A percentile compares a stretch with the other conserved stretches of the same genome.
phyloP scores from a whole-genome alignment of 2,113 vertebrate genomes.

The Cygnus atratus region DNA sequence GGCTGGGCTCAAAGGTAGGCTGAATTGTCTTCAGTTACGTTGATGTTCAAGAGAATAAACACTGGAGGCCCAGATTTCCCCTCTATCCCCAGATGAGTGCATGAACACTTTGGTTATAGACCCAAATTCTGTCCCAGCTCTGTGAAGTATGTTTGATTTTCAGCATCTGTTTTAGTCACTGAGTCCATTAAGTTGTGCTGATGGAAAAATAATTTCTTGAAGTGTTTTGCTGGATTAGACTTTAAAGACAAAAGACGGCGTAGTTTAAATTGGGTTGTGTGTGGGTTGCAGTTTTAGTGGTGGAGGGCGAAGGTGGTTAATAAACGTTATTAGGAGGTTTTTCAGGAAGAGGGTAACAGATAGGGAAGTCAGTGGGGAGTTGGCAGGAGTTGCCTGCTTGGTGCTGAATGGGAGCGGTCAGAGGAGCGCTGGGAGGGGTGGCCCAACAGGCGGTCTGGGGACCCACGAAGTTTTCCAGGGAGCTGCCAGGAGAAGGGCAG shows the following conservation, averaged over 20 bases:
- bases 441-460: too few relatives aligned
- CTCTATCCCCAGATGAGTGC: not conserved
- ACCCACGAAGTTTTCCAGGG: not conserved
- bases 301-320: not conserved
- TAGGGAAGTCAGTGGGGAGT: not conserved
- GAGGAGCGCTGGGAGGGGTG: not conserved
- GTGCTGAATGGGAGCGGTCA: not conserved
- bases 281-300: conserved; percentile 2
- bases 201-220: conserved; percentile 19
- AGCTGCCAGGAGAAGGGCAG: not conserved
- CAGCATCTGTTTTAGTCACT: not conserved
- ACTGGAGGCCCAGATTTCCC: not conserved
- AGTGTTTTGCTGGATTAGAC: conserved; percentile 34
- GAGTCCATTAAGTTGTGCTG: not conserved
- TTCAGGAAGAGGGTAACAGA: not conserved
- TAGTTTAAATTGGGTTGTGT: not conserved
- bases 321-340: not conserved
- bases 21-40: conserved; percentile 15
- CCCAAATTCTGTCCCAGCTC: not conserved
- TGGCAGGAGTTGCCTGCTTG: not conserved
- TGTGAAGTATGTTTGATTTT: not conserved
- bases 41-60: conserved; percentile 18
- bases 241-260: conserved; percentile 21
- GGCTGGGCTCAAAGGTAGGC: not conserved
- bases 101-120: not conserved